Evolutionary conservation across 2,797 vertebrate species (phyloP), one percentile per base, ranked within the genome.

Genomic region (Malacoctenus gilli): DNA sequence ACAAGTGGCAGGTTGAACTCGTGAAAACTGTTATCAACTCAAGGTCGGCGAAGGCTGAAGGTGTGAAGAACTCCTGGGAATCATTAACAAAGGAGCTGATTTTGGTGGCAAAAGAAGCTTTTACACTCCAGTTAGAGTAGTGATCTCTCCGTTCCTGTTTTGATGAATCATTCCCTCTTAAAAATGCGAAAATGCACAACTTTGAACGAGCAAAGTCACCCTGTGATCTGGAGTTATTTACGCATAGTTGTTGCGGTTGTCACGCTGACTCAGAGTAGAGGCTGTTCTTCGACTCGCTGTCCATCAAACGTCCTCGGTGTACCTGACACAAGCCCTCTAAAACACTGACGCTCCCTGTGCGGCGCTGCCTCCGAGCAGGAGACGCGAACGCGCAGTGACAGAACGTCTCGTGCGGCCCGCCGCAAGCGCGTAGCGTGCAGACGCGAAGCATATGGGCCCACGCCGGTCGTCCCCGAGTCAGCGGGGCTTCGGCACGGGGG

Each of bases 331-430:
- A n/a, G n/a, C n/a, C n/a, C n/a, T n/a, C n/a, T n/a, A n/a, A n/a
- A n/a, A n/a, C 25, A 62, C 56, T 1, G 8, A 48, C 61, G 14
- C 47, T 66, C 48, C 55, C 25, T 42, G 51, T 71, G 68, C 50
- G 54, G 72, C 8, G 31, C 60, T 37, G 62, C 61, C 53, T 67
- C 75, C 51, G 54, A 37, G 56, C 38, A 25, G 56, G 34, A 78
- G 82, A 83, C 66, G 39, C 68, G 68, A 79, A 86, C 73, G 60
- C 15, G 10, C 22, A 37, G 32, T 74, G 85, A 85, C 85, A 79
- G 57, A 59, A 32, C 35, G 72, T 75, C 79, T 82, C 46, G 37
- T 55, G 72, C 57, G 72, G 68, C 67, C 8, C 3, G 15, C 14
- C 13, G 64, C 56, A 46, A 75, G 72, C 22, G 51, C 23, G 35